A percentile compares a stretch with the other conserved stretches of the same genome.
Conservation (phyloP, 2,113 vertebrate genomes). For the Microcebus murinus region DNA sequence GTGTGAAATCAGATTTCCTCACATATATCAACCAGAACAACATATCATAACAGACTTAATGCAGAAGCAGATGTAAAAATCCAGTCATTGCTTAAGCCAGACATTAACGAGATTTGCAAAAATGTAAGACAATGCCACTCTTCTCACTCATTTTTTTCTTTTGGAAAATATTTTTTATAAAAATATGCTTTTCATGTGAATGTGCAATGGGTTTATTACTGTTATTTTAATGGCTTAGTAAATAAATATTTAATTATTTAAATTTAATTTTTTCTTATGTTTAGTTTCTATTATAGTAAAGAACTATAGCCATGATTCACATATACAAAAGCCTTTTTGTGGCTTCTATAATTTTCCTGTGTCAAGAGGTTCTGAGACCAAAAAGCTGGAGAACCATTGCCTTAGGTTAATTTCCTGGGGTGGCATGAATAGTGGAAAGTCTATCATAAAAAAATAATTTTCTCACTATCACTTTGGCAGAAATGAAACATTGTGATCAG, state of each 20-base stretch:
- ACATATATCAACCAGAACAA: background rate
- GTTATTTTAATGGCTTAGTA: background rate
- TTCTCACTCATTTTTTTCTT: conserved; percentile 4
- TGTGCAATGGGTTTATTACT: background rate
- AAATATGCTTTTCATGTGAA: conserved; percentile 15
- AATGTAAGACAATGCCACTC: background rate
- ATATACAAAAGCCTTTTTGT: background rate
- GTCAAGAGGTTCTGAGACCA: background rate
- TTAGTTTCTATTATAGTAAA: conserved; percentile 16
- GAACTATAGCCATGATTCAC: background rate
- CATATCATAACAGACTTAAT: background rate
- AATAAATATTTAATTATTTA: background rate
- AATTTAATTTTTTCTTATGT: conserved; percentile 4
- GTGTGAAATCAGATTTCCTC: conserved; percentile 17
- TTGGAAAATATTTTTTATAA: conserved; percentile 35
- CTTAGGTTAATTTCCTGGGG: conserved; percentile 24
- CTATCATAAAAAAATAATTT: background rate
- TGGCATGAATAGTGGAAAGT: background rate
- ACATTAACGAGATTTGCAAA: background rate
- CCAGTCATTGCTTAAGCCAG: background rate
- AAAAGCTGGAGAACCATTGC: background rate
- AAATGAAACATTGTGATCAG: background rate
- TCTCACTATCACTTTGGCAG: background rate
- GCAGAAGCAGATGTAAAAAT: conserved; percentile 11
- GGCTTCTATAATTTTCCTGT: background rate